Evolutionary conservation across 2,888 invertebrate species (phyloP), one percentile per base, ranked within the genome.

Genomic region (Rhopalosiphum nymphaeae): DNA sequence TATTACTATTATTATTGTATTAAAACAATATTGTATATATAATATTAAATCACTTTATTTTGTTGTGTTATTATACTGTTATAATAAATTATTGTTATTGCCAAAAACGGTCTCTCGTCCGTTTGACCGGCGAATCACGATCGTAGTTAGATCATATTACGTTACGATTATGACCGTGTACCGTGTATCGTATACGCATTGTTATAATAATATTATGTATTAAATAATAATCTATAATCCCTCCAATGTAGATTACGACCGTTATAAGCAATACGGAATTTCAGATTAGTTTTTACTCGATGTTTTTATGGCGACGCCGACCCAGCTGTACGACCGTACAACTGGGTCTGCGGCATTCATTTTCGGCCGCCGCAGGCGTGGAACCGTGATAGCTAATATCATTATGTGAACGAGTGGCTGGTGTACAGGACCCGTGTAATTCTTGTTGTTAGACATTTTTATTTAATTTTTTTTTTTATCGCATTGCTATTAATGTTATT

Each of bases 391-490:
- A 26, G 57, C 57, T 36, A 78, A 78, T 78, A 42, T 36, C 36
- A 78, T 36, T 36, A 78, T 78, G 21, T 9, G 5, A 78, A 36
- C 9, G 21, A 78, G 36, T 78, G 36, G 21, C 36, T 5, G 16
- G 16, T 36, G 21, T 36, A 78, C 78, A 21, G 9, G 36, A 78
- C 78, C 21, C 36, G 2, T 21, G 78, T 78, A 36, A 78, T 78
- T 78, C 78, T 21, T 78, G 78, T 42, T 7, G 78, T 21, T 9
- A 21, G 21, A 42, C 78, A 78, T 78, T 36, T 78, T 36, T 78
- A 78, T 78, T 78, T 78, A 21, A 78, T 78, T 78, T 78, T 78
- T 36, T 67, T 67, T 78, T 78, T n/a, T 57, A 78, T 78, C 36
- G 78, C 21, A 36, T 21, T 78, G 9, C 78, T 42, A 21, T 21